phyloP scores from a whole-genome alignment of 2,888 invertebrate genomes.

The Invenusta paracnida region DNA sequence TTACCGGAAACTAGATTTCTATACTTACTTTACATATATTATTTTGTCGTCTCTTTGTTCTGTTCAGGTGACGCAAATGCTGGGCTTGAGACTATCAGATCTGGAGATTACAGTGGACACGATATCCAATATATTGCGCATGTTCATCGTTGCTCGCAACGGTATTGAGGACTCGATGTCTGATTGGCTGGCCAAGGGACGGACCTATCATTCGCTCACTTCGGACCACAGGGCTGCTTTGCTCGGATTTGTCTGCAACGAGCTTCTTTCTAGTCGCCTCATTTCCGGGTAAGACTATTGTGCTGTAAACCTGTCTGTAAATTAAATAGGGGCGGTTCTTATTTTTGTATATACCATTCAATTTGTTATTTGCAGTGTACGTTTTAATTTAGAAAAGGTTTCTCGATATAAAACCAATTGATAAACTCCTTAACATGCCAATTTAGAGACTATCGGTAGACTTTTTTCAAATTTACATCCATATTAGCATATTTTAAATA shows the following conservation, averaged over 20 bases:
- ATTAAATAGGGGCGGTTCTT: no score
- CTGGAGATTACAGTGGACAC: constrained; percentile 86
- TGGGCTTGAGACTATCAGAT: constrained; percentile 76
- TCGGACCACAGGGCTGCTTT: constrained; percentile 81
- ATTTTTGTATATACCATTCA: no score
- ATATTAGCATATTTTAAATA: no score
- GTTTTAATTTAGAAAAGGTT: no score
- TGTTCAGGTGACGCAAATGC: constrained; percentile 72
- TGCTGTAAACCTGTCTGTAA: no score
- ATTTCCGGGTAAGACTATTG: constrained; percentile 67
- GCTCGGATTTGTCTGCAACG: constrained; percentile 84
- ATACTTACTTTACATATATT: no score
- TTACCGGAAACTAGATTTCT: no score
- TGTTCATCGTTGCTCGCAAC: constrained; percentile 80
- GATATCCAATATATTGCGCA: constrained; percentile 81
- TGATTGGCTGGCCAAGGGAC: constrained; percentile 67
- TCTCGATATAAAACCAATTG: no score
- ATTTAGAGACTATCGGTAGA: no score
- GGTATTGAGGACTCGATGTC: constrained; percentile 50
- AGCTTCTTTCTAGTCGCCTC: constrained; percentile 84
- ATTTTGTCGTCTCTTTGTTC: constrained; percentile 36
- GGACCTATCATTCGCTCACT: constrained; percentile 77
- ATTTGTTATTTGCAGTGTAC: no score
- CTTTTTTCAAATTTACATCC: no score
- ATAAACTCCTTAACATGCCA: no score